These are phyloP conservation scores for Carapus acus DNA, from an alignment of 2,797 vertebrate species.

Conservation along the genomic window DNA sequence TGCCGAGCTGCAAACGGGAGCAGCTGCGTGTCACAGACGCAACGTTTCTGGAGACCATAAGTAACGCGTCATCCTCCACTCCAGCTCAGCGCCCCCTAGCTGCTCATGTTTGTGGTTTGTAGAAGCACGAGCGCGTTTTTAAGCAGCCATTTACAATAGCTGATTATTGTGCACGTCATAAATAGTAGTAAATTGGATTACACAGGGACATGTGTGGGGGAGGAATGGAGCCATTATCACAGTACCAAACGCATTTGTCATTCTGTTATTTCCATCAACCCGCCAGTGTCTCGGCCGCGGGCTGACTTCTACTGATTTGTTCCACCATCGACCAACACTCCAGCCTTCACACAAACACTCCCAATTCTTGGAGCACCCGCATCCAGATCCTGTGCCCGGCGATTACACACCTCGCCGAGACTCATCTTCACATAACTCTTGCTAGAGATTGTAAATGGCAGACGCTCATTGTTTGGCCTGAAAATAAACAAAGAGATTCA, in stretches of 20 bases:
- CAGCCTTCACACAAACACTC: conserved; percentile 12
- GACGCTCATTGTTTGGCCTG: neutral
- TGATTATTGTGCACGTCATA: conserved; percentile 28
- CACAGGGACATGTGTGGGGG: conserved; percentile 19
- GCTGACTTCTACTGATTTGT: neutral
- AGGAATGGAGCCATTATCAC: conserved; percentile 26
- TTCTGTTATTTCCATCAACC: conserved; percentile 17
- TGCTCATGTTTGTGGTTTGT: conserved; percentile 44
- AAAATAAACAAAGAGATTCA: conserved; percentile 4
- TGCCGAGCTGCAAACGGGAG: neutral
- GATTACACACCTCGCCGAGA: conserved; percentile 13
- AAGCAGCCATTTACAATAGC: conserved; percentile 21
- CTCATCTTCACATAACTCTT: neutral
- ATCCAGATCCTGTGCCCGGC: conserved; percentile 7
- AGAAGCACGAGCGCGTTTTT: conserved; percentile 28
- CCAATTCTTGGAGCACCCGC: conserved; percentile 13
- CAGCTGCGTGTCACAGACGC: neutral
- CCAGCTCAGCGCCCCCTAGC: conserved; percentile 13
- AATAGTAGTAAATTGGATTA: conserved; percentile 38
- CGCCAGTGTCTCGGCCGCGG: conserved; percentile 2
- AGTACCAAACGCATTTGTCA: conserved; percentile 28
- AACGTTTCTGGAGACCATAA: conserved; percentile 28
- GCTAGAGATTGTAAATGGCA: conserved; percentile 8
- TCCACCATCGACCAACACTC: conserved; percentile 3
- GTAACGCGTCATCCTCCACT: conserved; percentile 29